phyloP scores from a whole-genome alignment of 2,797 vertebrate genomes.

The Delichon dasypus region DNA sequence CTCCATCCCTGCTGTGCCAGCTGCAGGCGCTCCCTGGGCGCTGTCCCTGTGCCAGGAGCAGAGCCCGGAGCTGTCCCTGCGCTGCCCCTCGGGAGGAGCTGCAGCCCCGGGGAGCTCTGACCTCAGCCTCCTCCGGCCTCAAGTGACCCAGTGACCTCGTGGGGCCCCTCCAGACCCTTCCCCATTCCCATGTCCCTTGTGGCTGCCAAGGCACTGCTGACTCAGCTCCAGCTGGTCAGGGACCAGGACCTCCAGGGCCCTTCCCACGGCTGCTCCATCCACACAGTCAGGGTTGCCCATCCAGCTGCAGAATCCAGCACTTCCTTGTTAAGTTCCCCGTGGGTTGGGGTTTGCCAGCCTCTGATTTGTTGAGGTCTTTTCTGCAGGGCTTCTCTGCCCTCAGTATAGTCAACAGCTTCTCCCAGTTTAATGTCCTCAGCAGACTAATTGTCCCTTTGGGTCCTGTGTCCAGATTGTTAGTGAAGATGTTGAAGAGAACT shows the following conservation, averaged over 20 bases:
- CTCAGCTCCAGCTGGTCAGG: neutral
- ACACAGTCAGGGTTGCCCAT: neutral
- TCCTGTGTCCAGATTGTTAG: neutral
- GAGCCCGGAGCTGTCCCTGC: too few species aligned
- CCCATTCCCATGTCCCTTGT: accelerated
- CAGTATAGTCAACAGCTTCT: accelerated
- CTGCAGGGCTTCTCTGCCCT: neutral
- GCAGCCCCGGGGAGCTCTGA: neutral
- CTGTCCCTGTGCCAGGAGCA: too few species aligned
- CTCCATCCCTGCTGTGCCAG: too few species aligned
- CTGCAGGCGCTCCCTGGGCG: too few species aligned
- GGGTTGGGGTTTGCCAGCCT: accelerated
- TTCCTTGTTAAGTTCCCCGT: accelerated
- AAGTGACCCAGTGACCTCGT: neutral
- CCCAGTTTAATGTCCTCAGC: neutral
- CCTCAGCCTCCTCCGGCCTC: neutral
- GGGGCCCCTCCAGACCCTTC: neutral
- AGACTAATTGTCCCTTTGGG: neutral
- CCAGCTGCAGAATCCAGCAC: accelerated
- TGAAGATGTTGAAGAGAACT: neutral
- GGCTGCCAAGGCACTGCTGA: neutral
- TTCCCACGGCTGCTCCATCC: neutral
- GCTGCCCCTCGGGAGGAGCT: neutral
- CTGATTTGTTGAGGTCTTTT: neutral
- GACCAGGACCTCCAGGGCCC: neutral